phyloP scores from a whole-genome alignment of 2,797 vertebrate species.

The Champsocephalus esox region DNA sequence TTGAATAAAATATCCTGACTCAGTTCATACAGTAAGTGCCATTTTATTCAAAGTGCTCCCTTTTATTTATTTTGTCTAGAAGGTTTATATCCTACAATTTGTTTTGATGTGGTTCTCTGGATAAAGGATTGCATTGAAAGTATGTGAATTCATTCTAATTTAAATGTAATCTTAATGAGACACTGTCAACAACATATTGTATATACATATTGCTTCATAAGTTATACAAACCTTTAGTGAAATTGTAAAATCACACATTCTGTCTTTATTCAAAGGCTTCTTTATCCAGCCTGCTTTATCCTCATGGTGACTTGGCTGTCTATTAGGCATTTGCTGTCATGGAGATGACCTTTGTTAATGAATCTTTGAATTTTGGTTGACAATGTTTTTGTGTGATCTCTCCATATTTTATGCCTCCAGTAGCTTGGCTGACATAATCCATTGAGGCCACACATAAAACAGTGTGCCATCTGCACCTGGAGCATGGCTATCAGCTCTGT shows the following conservation, averaged over 20 bases:
- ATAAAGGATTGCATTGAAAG: conserved; percentile 8
- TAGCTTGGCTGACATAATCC: conserved; percentile 84
- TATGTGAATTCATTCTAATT: not conserved
- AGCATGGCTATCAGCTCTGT: conserved; percentile 82
- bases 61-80: conserved; percentile 20
- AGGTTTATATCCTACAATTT: not conserved
- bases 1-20: conserved; percentile 39
- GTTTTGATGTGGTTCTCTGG: not conserved
- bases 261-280: conserved; percentile 36
- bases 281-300: conserved; percentile 55
- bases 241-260: conserved; percentile 25
- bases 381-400: conserved; percentile 79
- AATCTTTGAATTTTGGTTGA: conserved; percentile 83
- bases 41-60: conserved; percentile 14
- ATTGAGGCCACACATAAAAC: conserved; percentile 87
- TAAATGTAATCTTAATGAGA: conserved; percentile 30
- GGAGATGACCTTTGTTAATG: conserved; percentile 85
- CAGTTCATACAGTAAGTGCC: not conserved
- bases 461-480: conserved; percentile 86
- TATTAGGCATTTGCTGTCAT: conserved; percentile 77
- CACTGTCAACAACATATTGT: not conserved
- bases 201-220: conserved; percentile 7
- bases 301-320: conserved; percentile 58
- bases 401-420: conserved; percentile 82
- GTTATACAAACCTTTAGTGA: conserved; percentile 38